A percentile compares a stretch with the other conserved stretches of the same genome.
Conservation (phyloP, 2,113 vertebrate genomes). For the Cheirogaleus medius region DNA sequence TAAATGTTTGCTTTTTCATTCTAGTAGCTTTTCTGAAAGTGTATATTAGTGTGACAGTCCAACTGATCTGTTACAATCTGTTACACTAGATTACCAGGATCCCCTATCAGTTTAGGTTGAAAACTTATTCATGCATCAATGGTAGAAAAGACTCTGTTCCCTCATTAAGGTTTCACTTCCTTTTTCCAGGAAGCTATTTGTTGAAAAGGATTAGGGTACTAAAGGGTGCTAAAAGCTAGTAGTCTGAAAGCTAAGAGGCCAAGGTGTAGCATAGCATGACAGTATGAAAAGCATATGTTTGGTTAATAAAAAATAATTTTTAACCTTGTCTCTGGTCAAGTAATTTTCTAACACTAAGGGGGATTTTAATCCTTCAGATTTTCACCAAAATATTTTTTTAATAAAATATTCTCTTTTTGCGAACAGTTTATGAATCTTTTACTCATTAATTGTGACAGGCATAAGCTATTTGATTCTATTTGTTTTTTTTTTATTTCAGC, state of each 20-base stretch:
- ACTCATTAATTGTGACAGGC: background rate
- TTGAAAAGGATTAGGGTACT: background rate
- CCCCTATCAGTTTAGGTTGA: slow-evolving; percentile 51
- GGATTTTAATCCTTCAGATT: background rate
- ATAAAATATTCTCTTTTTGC: slow-evolving; percentile 10
- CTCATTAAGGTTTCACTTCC: background rate
- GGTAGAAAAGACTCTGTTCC: background rate
- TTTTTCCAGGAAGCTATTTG: background rate
- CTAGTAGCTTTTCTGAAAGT: slow-evolving; percentile 71
- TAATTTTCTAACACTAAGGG: background rate
- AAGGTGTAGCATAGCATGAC: background rate
- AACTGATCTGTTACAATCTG: slow-evolving; percentile 26
- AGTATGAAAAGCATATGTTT: background rate
- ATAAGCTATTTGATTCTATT: background rate
- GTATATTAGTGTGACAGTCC: slow-evolving; percentile 65
- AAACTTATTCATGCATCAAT: background rate
- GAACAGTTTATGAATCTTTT: background rate
- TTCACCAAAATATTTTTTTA: background rate
- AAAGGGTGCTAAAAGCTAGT: background rate
- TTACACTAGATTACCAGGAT: slow-evolving; percentile 35
- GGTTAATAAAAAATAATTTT: background rate
- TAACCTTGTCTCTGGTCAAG: background rate
- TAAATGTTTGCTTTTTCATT: slow-evolving; percentile 61
- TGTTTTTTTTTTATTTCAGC: too few relatives aligned
- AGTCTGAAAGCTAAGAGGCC: background rate